Conservation (phyloP, 2,113 vertebrate species). For the Lagopus leucura region DNA sequence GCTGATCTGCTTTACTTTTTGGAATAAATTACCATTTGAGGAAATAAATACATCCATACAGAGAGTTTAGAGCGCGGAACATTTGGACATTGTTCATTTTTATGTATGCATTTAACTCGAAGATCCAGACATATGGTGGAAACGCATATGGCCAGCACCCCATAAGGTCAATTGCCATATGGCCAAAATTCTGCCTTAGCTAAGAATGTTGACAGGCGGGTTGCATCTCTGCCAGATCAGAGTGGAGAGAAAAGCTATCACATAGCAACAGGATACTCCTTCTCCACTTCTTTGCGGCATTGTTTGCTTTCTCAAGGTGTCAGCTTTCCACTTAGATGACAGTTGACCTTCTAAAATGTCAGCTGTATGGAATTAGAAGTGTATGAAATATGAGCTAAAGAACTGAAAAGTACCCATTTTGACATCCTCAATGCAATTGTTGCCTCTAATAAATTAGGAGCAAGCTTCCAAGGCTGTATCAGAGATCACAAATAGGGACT, state of each 20-base stretch:
- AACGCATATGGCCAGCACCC: background rate
- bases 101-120: background rate
- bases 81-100: background rate
- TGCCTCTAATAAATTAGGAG: background rate
- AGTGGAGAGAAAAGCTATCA: background rate
- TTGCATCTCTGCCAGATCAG: background rate
- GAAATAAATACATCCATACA: conserved; percentile 31
- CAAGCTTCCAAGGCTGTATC: background rate
- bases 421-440: background rate
- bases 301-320: background rate
- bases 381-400: background rate
- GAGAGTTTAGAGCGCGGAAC: background rate
- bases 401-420: background rate
- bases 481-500: background rate
- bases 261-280: background rate
- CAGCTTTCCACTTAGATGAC: background rate
- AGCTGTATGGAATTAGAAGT: background rate
- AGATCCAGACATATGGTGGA: background rate
- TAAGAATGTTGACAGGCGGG: background rate
- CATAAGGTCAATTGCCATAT: background rate
- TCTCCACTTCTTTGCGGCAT: background rate
- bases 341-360: conserved; percentile 3
- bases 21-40: conserved; percentile 35
- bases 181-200: background rate
- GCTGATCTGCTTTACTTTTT: background rate